Percentiles rank a stretch among this genome's conserved stretches.
These are phyloP conservation scores for Lepidochitona cinerea DNA, from an alignment of 2,888 invertebrate genomes.

Conservation along the genomic window DNA sequence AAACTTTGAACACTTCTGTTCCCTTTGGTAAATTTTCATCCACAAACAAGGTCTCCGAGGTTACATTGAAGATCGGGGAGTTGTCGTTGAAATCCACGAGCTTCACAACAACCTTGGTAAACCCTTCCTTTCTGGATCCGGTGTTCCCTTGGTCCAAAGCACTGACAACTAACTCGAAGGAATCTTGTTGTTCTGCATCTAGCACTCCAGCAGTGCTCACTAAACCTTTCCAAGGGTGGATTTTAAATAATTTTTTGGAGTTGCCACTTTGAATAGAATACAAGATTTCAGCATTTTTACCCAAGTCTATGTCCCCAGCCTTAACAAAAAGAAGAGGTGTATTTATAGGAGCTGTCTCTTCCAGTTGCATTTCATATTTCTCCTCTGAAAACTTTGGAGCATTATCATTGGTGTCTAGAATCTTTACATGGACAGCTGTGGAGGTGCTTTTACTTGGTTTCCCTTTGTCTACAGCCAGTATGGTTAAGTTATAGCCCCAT, in stretches of 20 bases:
- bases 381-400: conserved; percentile 80
- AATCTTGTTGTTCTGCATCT: conserved; percentile 87
- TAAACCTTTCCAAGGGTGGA: conserved; percentile 91
- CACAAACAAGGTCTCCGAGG: conserved; percentile 75
- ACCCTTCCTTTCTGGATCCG: conserved; percentile 87
- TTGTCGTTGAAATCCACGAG: conserved; percentile 95
- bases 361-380: conserved; percentile 88
- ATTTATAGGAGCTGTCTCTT: conserved; percentile 90
- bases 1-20: conserved; percentile 85
- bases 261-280: conserved; percentile 86
- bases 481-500: conserved; percentile 88
- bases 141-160: conserved; percentile 77
- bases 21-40: conserved; percentile 92
- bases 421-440: conserved; percentile 81
- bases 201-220: conserved; percentile 85
- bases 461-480: conserved; percentile 88
- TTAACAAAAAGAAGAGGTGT: conserved; percentile 86
- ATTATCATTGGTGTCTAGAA: conserved; percentile 87
- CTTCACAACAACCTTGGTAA: conserved; percentile 83
- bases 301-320: conserved; percentile 88
- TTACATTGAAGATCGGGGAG: conserved; percentile 85
- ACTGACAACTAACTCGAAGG: conserved; percentile 66
- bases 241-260: conserved; percentile 87
- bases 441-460: conserved; percentile 55
- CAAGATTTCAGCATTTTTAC: conserved; percentile 86